Conservation (phyloP, 23 tunicate species). For the Trididemnum miniatum region DNA sequence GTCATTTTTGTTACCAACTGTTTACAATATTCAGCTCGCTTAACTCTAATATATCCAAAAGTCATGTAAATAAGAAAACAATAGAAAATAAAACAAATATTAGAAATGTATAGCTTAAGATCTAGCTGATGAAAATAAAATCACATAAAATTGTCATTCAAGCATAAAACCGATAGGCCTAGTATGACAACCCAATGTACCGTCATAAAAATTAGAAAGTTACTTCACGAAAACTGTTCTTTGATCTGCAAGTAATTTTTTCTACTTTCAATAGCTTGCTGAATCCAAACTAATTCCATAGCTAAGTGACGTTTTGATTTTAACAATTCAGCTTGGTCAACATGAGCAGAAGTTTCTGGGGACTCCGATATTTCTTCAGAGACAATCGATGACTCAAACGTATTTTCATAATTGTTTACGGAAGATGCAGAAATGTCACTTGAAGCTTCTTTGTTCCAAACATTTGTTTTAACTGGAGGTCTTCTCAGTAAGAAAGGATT, state of each 20-base stretch:
- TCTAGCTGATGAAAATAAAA: too few relatives aligned
- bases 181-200: too few relatives aligned
- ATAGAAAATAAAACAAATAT: too few relatives aligned
- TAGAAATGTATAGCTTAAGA: too few relatives aligned
- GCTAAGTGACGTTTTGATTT: conserved; percentile 22
- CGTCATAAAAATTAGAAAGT: too few relatives aligned
- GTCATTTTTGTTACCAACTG: too few relatives aligned
- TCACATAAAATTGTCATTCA: too few relatives aligned
- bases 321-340: not conserved
- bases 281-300: conserved; percentile 49
- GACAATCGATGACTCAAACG: not conserved
- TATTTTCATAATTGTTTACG: not conserved
- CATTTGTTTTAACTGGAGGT: not conserved
- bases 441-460: not conserved
- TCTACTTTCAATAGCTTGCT: conserved; percentile 62
- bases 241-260: conserved; percentile 36
- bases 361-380: not conserved
- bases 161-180: too few relatives aligned
- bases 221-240: too few relatives aligned
- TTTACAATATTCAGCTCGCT: too few relatives aligned
- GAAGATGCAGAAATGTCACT: not conserved
- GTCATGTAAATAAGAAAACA: too few relatives aligned
- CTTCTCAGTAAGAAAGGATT: not conserved
- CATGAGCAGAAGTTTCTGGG: not conserved
- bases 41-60: too few relatives aligned